phyloP scores from a whole-genome alignment of 1,140 invertebrate genomes.

The Drosophila chauvacae region DNA sequence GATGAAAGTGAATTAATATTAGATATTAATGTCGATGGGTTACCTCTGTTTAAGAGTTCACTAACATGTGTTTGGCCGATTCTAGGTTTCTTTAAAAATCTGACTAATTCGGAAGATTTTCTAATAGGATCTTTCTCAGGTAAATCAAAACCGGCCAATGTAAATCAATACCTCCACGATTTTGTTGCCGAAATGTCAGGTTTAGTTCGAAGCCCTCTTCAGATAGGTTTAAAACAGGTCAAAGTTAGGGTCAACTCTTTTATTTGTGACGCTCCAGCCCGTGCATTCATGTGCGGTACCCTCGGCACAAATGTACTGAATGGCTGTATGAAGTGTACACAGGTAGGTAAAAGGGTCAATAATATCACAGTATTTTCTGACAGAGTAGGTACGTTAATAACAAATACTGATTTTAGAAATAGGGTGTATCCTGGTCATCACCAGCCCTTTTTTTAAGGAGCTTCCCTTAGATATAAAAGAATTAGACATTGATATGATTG shows the following conservation, averaged over 20 bases:
- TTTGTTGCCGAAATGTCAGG: neutral
- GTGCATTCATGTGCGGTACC: neutral
- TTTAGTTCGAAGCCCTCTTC: neutral
- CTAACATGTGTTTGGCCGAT: neutral
- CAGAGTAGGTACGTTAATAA: neutral
- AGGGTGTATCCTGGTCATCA: too few relatives aligned
- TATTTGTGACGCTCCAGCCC: neutral
- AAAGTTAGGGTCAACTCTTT: neutral
- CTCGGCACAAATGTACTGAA: neutral
- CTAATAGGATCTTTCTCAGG: neutral
- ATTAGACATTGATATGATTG: too few relatives aligned
- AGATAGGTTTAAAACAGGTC: neutral
- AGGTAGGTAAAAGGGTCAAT: neutral
- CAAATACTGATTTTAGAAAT: too few relatives aligned
- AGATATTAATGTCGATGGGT: too few relatives aligned
- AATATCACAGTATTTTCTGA: neutral
- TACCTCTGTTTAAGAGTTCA: too few relatives aligned
- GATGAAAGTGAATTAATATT: too few relatives aligned
- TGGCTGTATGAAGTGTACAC: too few relatives aligned
- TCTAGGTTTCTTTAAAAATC: neutral
- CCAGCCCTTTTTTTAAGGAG: too few relatives aligned
- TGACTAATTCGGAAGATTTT: neutral
- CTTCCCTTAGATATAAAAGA: too few relatives aligned
- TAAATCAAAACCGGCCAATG: too few relatives aligned
- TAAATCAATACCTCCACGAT: neutral